Evolutionary conservation across 2,113 vertebrate genomes (phyloP).

Genomic region (Lagopus leucura): DNA sequence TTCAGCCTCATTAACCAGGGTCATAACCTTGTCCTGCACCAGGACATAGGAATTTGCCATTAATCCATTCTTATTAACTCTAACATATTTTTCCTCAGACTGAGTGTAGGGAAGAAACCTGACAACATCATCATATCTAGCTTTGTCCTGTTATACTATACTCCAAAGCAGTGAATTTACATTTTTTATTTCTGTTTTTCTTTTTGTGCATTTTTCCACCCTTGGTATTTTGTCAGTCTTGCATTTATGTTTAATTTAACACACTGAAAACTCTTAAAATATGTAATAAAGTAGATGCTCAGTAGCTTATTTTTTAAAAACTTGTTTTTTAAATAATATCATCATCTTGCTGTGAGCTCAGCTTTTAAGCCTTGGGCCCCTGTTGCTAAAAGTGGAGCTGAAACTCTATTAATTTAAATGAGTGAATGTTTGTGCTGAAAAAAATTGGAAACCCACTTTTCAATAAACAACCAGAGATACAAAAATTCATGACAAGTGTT

Average conservation of each 20-base stretch:
- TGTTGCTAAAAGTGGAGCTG: conserved; percentile 4
- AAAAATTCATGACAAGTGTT: not conserved
- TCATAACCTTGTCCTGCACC: not conserved
- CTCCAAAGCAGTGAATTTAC: not conserved
- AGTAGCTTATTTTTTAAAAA: conserved; percentile 8
- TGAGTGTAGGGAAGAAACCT: not conserved
- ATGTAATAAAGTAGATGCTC: conserved; percentile 13
- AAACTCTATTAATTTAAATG: not conserved
- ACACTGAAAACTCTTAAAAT: conserved; percentile 31
- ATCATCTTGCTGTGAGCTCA: conserved; percentile 38
- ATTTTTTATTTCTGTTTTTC: not conserved
- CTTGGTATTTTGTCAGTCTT: conserved; percentile 14
- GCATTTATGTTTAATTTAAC: conserved; percentile 41
- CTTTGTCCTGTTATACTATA: not conserved
- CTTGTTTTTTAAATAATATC: conserved; percentile 2
- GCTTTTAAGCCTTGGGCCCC: conserved; percentile 2
- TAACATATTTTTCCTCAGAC: not conserved
- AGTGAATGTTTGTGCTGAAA: conserved; percentile 10
- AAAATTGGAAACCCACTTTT: not conserved
- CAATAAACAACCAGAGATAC: conserved; percentile 15
- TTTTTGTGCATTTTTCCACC: conserved; percentile 7
- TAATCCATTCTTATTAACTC: not conserved
- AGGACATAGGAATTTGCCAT: not conserved
- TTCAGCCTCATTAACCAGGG: not conserved
- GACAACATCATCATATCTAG: not conserved